Conservation (phyloP, 92 coral and sea anemone genomes). For the Anthopleura xanthogrammica region DNA sequence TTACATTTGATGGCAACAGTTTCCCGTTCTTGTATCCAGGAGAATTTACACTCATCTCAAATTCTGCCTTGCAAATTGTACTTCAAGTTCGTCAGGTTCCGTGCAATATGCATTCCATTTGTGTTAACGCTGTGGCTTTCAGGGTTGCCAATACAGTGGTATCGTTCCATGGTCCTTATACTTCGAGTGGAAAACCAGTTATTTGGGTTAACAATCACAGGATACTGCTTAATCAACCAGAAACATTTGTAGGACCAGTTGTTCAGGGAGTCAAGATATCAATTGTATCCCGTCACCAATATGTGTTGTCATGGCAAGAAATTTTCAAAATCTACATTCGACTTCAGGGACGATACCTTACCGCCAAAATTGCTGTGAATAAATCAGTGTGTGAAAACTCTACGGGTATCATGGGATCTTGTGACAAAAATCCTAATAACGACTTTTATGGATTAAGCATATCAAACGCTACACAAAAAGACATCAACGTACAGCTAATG, state of each 20-base stretch:
- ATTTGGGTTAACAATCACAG: slow-evolving; percentile 76
- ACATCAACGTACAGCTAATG: slow-evolving; percentile 37
- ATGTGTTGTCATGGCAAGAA: slow-evolving; percentile 64
- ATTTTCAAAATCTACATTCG: slow-evolving; percentile 62
- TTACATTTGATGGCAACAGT: slow-evolving; percentile 89
- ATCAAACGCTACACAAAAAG: slow-evolving; percentile 61
- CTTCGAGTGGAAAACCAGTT: slow-evolving; percentile 51
- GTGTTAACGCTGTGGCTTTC: slow-evolving; percentile 81
- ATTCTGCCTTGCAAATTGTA: slow-evolving; percentile 37
- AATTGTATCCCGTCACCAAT: slow-evolving; percentile 50
- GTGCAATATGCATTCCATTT: slow-evolving; percentile 67
- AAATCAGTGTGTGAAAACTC: slow-evolving; percentile 63
- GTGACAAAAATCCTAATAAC: slow-evolving; percentile 67
- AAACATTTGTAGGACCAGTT: slow-evolving; percentile 50
- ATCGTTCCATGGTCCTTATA: slow-evolving; percentile 86
- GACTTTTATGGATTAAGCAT: slow-evolving; percentile 45
- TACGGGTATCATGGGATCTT: slow-evolving; percentile 85
- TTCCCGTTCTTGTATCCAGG: slow-evolving; percentile 80
- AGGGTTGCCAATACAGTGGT: slow-evolving; percentile 58
- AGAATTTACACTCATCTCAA: slow-evolving; percentile 57
- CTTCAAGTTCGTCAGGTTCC: slow-evolving; percentile 93
- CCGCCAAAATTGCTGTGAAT: slow-evolving; percentile 63
- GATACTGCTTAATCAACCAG: slow-evolving; percentile 9
- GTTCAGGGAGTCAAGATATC: slow-evolving; percentile 52
- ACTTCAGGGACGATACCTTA: slow-evolving; percentile 74